phyloP scores from a whole-genome alignment of 2,797 vertebrate species.

The Characodon lateralis region DNA sequence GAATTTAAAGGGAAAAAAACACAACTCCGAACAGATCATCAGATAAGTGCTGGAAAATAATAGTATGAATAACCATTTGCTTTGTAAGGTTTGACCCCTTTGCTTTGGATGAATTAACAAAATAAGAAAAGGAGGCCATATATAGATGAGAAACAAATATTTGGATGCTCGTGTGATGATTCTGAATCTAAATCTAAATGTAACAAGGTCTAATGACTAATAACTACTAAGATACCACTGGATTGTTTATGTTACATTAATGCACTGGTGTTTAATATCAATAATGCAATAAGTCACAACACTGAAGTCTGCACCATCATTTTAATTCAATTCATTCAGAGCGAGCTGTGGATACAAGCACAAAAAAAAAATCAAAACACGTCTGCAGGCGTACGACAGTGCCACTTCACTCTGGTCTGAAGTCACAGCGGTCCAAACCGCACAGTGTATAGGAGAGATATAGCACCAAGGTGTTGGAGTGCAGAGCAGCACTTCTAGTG shows the following conservation, averaged over 20 bases:
- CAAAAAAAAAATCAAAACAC: conserved; percentile 80
- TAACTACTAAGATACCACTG: neutral
- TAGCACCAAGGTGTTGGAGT: conserved; percentile 84
- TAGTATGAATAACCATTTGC: too few species aligned
- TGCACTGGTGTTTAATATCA: neutral
- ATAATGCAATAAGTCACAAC: conserved; percentile 24
- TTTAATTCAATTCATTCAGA: conserved; percentile 90
- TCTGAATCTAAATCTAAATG: neutral
- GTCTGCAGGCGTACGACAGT: conserved; percentile 82
- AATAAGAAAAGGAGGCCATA: too few species aligned
- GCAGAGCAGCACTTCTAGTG: conserved; percentile 76
- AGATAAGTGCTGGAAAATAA: neutral
- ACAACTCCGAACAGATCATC: neutral
- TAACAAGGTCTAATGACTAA: neutral
- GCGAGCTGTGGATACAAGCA: conserved; percentile 93
- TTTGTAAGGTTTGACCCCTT: neutral
- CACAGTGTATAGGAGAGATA: conserved; percentile 78
- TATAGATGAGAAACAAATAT: neutral
- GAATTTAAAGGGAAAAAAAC: neutral
- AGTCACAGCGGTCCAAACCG: conserved; percentile 49
- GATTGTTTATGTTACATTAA: neutral
- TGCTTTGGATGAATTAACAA: neutral
- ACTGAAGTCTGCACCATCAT: conserved; percentile 73
- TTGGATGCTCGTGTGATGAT: neutral
- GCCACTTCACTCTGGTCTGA: conserved; percentile 54